Evolutionary conservation across 1,140 invertebrate species (phyloP).

Genomic region (Aphelenchoides besseyi): DNA sequence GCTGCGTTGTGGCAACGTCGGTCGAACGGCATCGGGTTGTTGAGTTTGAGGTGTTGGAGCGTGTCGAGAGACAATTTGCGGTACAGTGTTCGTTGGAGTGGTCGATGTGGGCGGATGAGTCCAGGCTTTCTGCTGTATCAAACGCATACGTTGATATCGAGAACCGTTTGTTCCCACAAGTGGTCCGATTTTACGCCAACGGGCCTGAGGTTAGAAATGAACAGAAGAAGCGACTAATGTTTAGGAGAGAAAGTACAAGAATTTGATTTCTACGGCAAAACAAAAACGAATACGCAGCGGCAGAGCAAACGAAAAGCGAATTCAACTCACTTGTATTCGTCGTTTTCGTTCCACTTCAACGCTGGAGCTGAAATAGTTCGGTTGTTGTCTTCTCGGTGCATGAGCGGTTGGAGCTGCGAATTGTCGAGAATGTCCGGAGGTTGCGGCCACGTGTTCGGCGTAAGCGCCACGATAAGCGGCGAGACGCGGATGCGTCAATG

Average conservation of each 20-base stretch:
- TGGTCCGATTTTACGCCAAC: slow-evolving; percentile 43
- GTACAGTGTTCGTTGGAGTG: slow-evolving; percentile 13
- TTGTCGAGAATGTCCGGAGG: slow-evolving; percentile 14
- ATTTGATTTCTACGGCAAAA: slow-evolving; percentile 6
- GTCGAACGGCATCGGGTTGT: neutral
- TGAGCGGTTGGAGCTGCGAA: slow-evolving; percentile 16
- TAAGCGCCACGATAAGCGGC: slow-evolving; percentile 13
- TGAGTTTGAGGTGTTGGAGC: neutral
- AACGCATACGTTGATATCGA: slow-evolving; percentile 24
- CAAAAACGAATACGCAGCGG: neutral
- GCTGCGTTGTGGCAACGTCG: neutral
- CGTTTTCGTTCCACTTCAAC: slow-evolving; percentile 7
- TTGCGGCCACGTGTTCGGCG: slow-evolving; percentile 7
- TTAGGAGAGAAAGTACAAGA: neutral
- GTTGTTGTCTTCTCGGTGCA: neutral
- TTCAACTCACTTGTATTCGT: slow-evolving; percentile 28
- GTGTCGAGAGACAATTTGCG: neutral
- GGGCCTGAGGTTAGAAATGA: slow-evolving; percentile 26
- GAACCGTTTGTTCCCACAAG: slow-evolving; percentile 23
- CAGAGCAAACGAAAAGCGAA: neutral
- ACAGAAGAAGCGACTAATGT: slow-evolving; percentile 2
- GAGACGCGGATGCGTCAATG: slow-evolving; percentile 8
- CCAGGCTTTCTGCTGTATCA: slow-evolving; percentile 27
- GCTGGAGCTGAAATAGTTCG: neutral
- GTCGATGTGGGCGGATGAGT: slow-evolving; percentile 15